phyloP scores from a whole-genome alignment of 2,888 invertebrate genomes.

The Clitarchus hookeri region DNA sequence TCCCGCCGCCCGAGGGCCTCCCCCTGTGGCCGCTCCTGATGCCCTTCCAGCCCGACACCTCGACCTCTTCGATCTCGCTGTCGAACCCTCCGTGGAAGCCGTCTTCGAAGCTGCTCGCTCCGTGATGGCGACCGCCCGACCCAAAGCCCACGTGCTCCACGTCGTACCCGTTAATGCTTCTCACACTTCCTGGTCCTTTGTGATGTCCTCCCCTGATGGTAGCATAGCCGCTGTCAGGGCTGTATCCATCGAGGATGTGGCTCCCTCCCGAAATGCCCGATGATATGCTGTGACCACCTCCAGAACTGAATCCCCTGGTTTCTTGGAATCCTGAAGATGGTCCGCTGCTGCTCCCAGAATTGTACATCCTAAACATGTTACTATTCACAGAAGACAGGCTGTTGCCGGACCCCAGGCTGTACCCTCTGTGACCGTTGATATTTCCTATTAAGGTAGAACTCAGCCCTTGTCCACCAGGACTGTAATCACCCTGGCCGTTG shows the following conservation, averaged over 20 bases:
- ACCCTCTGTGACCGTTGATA: background rate
- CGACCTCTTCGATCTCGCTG: background rate
- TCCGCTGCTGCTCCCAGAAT: background rate
- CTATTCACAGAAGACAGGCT: background rate
- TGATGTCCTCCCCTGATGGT: background rate
- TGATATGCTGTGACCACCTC: background rate
- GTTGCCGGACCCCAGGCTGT: background rate
- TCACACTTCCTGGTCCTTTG: background rate
- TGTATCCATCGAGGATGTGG: background rate
- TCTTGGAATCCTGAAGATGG: background rate
- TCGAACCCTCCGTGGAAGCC: background rate
- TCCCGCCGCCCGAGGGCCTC: background rate
- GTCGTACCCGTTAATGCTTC: background rate
- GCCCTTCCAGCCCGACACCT: background rate
- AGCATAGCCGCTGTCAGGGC: background rate
- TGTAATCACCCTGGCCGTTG: background rate
- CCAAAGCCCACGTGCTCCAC: background rate
- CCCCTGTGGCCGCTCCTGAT: background rate
- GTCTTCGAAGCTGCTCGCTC: background rate
- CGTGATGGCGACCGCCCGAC: too few species aligned
- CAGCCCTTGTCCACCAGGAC: too few species aligned
- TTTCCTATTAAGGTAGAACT: too few species aligned
- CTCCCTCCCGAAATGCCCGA: background rate
- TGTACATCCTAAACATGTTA: background rate
- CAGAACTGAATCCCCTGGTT: background rate